Conservation (phyloP, 1,140 invertebrate genomes). For the Bursaphelenchus mucronatus region DNA sequence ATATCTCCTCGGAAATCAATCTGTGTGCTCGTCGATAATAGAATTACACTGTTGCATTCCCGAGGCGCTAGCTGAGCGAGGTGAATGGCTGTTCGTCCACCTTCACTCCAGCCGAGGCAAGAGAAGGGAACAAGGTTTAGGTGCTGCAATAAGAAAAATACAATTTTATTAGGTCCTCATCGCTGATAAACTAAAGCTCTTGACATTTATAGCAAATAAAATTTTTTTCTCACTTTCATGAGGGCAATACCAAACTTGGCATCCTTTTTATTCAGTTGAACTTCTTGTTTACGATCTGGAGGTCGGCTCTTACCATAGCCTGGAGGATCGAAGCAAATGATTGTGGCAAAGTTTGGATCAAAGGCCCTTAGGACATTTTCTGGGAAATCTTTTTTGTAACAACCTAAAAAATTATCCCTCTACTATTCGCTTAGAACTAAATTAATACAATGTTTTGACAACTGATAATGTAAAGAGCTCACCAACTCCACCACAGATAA, state of each 20-base stretch:
- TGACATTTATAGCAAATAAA: too few species aligned
- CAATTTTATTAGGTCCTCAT: too few species aligned
- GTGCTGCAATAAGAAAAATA: conserved; percentile 28
- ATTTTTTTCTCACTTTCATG: conserved; percentile 35
- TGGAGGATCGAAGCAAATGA: conserved; percentile 57
- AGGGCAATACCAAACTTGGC: conserved; percentile 51
- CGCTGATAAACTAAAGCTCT: too few species aligned
- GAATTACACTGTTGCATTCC: conserved; percentile 42
- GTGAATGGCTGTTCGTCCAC: conserved; percentile 57
- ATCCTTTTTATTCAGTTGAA: conserved; percentile 55
- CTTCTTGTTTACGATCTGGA: conserved; percentile 56
- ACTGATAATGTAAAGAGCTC: conserved; percentile 5
- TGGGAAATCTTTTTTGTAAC: conserved; percentile 59
- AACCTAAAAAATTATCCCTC: conserved; percentile 38
- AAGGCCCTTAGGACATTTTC: conserved; percentile 49
- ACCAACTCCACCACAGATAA: conserved; percentile 59
- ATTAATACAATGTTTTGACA: conserved; percentile 15
- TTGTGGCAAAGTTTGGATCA: conserved; percentile 48
- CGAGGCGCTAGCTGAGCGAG: conserved; percentile 46
- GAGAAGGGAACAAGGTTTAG: conserved; percentile 51
- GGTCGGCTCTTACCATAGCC: conserved; percentile 57
- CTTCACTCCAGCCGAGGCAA: conserved; percentile 57
- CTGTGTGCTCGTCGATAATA: conserved; percentile 54
- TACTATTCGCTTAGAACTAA: conserved; percentile 7
- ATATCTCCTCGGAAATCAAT: conserved; percentile 57